phyloP scores from a whole-genome alignment of 2,113 vertebrate genomes.

The Spheniscus mendiculus region DNA sequence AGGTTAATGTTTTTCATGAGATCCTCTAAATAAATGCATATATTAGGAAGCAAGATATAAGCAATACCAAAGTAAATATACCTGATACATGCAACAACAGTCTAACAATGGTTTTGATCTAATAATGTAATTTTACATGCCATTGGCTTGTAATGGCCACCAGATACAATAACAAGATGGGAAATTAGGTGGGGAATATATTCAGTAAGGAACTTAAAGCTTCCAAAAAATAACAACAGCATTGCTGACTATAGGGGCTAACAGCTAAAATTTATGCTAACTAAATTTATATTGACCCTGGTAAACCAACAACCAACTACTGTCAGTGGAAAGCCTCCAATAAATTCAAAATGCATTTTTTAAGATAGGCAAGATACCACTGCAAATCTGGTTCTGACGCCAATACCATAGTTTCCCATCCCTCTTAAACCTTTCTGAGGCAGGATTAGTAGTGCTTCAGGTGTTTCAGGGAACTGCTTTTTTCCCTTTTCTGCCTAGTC shows the following conservation, averaged over 20 bases:
- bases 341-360: background rate
- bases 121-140: background rate
- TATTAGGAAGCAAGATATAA: background rate
- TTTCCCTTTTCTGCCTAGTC: background rate
- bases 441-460: background rate
- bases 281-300: background rate
- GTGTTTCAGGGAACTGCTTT: background rate
- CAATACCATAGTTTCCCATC: background rate
- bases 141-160: background rate
- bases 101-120: background rate
- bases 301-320: background rate
- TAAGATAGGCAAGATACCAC: background rate
- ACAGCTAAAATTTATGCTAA: background rate
- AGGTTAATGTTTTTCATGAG: background rate
- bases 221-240: background rate
- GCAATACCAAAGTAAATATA: background rate
- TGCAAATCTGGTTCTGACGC: background rate
- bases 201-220: background rate
- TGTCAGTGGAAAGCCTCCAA: background rate
- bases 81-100: background rate
- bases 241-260: background rate
- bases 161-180: background rate
- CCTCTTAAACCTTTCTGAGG: background rate
- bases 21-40: background rate
- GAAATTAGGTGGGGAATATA: background rate